A percentile compares a stretch with the other conserved stretches of the same genome.
Evolutionary conservation across 2,888 invertebrate genomes (phyloP).

Genomic region (Dendrolimus pini): DNA sequence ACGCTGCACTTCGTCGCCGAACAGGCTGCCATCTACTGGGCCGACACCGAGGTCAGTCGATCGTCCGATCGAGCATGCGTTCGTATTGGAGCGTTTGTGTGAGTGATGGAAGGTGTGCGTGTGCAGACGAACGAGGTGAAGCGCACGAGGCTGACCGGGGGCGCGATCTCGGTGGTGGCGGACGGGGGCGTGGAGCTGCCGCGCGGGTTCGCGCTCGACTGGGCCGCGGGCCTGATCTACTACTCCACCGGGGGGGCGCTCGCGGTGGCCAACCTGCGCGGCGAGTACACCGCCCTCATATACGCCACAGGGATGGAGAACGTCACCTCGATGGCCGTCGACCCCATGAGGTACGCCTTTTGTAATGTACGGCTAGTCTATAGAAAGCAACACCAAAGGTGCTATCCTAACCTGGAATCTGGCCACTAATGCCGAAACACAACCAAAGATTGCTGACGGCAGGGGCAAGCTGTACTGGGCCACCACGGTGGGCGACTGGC

Average conservation of each 20-base stretch:
- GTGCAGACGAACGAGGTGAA: constrained; percentile 81
- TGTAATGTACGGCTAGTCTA: no score
- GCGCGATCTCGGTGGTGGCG: constrained; percentile 69
- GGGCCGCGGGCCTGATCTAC: constrained; percentile 86
- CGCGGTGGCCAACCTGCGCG: constrained; percentile 82
- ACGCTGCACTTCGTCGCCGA: constrained; percentile 82
- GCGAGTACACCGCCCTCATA: constrained; percentile 80
- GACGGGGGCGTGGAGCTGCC: constrained; percentile 81
- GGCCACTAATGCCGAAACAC: no score
- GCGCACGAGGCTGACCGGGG: constrained; percentile 79
- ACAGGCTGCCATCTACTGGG: constrained; percentile 85
- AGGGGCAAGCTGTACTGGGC: constrained; percentile 78
- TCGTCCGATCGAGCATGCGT: neutral
- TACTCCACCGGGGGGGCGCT: constrained; percentile 80
- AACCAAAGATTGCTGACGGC: no score
- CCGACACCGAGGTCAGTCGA: constrained; percentile 78
- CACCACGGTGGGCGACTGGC: constrained; percentile 45
- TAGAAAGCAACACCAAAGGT: no score
- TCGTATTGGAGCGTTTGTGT: no score
- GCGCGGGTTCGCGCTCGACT: constrained; percentile 88
- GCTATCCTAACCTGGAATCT: no score
- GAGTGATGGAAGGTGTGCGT: neutral
- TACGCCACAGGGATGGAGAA: constrained; percentile 78
- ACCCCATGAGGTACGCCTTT: constrained; percentile 63
- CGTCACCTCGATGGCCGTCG: constrained; percentile 81